Evolutionary conservation across 2,888 invertebrate genomes (phyloP).

Genomic region (Mesorhabditis spiculigera): DNA sequence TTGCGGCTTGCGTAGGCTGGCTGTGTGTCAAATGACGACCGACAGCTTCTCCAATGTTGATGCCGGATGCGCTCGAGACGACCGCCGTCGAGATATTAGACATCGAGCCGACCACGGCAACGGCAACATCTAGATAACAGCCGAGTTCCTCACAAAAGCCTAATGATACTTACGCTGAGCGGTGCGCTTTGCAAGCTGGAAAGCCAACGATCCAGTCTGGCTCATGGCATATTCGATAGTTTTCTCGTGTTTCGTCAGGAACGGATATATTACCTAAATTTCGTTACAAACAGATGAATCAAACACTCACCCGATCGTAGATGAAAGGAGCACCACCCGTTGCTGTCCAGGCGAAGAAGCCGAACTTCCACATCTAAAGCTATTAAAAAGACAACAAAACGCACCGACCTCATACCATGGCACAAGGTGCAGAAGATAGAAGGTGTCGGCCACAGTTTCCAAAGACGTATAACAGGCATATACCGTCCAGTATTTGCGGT

Average conservation of each 20-base stretch:
- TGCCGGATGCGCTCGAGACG: no score
- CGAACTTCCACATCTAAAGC: neutral
- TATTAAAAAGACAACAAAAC: neutral
- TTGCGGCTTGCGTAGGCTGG: no score
- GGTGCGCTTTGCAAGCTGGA: neutral
- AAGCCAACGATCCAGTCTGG: neutral
- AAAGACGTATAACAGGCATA: neutral
- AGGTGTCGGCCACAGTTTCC: neutral
- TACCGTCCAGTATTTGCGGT: neutral
- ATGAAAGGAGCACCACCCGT: slow-evolving; percentile 2
- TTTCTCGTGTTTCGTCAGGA: neutral
- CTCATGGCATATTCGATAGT: neutral
- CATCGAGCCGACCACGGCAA: no score
- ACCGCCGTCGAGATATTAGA: no score
- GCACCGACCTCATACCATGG: neutral
- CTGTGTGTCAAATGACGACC: no score
- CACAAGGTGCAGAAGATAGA: neutral
- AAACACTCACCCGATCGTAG: neutral
- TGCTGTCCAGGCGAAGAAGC: neutral
- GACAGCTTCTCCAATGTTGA: no score
- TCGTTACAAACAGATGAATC: neutral
- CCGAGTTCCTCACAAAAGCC: no score
- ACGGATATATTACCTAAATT: neutral
- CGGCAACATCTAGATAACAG: no score
- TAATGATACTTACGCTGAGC: no score